Evolutionary conservation across 2,113 vertebrate species (phyloP), one percentile per base, ranked within the genome.

Genomic region (Podiceps cristatus): DNA sequence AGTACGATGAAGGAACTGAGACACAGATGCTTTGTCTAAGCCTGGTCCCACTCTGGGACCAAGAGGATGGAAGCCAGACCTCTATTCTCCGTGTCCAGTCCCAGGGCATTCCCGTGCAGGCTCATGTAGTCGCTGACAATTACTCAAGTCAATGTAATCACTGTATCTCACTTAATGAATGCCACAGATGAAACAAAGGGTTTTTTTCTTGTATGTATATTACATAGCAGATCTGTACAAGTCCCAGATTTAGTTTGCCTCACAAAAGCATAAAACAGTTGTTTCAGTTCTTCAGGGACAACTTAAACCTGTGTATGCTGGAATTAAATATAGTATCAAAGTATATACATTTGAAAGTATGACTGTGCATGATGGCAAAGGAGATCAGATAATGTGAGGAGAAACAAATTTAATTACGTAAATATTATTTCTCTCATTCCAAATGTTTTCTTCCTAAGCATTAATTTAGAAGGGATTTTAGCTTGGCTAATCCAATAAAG

Each of bases 401-500:
- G 52, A 85, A 84, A 75, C 22, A 76, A 87, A 87, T 72, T 77
- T 75, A 75, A 94, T 93, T 91, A 86, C 0, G 0, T 64, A 91
- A 68, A 75, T 75, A 75, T 47, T 81, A 81, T 60, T 88, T 69
- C 10, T 95, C 91, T 88, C 50, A 67, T 85, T 93, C 49, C 33
- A 89, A 69, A 82, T 18, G 5, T 75, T 95, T 95, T 91, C 19
- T 74, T 94, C 77, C 89, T 94, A 86, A 83, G 58, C 93, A 93
- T 93, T 96, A 88, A 89, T 85, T 95, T 94, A 74, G 77, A 79
- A 15, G 31, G 63, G 37, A 90, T 94, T 93, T 96, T 86, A 88
- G 76, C 55, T 86, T 93, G 71, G 53, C 58, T 93, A 91, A 96
- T 91, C 81, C 84, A 96, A 94, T 97, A 80, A 90, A 83, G 55